Conservation (phyloP, 2,113 vertebrate genomes). For the Motacilla tschutschensis region DNA sequence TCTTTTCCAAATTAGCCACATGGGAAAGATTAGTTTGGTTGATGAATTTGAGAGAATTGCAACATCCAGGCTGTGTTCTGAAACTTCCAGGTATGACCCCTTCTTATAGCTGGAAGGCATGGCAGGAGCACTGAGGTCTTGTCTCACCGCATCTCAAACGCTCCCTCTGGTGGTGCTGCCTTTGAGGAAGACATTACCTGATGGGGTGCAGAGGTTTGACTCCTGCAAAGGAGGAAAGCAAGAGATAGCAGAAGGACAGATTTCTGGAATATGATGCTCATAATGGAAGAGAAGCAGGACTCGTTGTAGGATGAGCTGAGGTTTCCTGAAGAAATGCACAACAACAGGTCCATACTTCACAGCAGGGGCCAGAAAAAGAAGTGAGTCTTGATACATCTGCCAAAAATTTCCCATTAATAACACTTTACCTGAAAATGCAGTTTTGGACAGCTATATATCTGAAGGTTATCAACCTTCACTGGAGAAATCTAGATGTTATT, state of each 20-base stretch:
- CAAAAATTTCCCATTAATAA: not conserved
- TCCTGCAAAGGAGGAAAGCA: not conserved
- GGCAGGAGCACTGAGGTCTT: accelerated
- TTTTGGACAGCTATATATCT: not conserved
- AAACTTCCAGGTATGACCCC: not conserved
- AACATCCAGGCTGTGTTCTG: not conserved
- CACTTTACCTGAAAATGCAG: not conserved
- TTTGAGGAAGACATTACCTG: not conserved
- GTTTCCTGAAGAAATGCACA: not conserved
- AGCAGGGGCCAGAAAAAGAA: not conserved
- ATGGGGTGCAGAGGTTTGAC: accelerated
- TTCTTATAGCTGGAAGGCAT: not conserved
- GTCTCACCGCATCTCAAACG: not conserved
- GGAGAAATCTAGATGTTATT: not conserved
- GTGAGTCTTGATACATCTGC: not conserved
- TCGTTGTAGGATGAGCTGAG: not conserved
- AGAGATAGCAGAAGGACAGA: not conserved
- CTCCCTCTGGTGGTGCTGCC: not conserved
- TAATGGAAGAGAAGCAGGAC: not conserved
- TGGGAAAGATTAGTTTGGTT: not conserved
- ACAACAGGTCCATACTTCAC: not conserved
- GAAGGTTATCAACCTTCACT: not conserved
- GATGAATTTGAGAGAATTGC: not conserved
- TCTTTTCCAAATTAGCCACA: not conserved
- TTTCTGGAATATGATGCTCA: not conserved